Evolutionary conservation across 1,140 invertebrate genomes (phyloP), one percentile per base, ranked within the genome.

Genomic region (Orius insidiosus): DNA sequence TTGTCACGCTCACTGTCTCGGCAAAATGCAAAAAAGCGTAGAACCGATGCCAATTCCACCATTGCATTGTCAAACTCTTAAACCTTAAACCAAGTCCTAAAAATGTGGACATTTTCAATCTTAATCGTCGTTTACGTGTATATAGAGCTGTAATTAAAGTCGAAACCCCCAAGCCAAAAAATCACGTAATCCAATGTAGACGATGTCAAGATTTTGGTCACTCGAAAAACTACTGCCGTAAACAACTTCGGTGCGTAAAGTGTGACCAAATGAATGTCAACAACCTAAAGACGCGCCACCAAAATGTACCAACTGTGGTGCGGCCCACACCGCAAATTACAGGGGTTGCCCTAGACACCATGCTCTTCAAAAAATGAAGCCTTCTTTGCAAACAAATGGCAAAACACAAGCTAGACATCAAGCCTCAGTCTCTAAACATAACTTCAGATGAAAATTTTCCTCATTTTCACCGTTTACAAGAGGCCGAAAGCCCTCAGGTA

Each of bases 281-380:
- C 31, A 45, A 47, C 5, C 9, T 11, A 11, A 45, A 13, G 30
- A 37, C 6, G 30, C 13, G 13, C 14, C 9, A 11, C 42, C 41
- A 5, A 54, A 47, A 45, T 54, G 48, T 10, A 33, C 14, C 13
- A 18, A 50, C 14, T 54, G 47, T 35, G 8, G 31, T 1, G 40
- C 13, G 11, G 33, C 46, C 37, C 45, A 52, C 10, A 34, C 51
- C 11, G 53, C 51, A 1, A 52, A 47, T 32, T 50, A 52, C 16
- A 48, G 37, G 39, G 45, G 45, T 6, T 52, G 45, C 33, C 39
- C 39, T 24, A 24, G 7, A 24, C 24, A 24, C 7, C 24, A 40
- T 6, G 38, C 38, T 18, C 11, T 13, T 40, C 38, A 40, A 18
- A 40, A 40, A 40, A 40, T 10, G 11, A 40, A 16, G 16, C 38